Percentiles rank a stretch among this genome's conserved stretches.
These are phyloP conservation scores for Escarpia spicata DNA, from an alignment of 2,888 invertebrate species.

Conservation along the genomic window DNA sequence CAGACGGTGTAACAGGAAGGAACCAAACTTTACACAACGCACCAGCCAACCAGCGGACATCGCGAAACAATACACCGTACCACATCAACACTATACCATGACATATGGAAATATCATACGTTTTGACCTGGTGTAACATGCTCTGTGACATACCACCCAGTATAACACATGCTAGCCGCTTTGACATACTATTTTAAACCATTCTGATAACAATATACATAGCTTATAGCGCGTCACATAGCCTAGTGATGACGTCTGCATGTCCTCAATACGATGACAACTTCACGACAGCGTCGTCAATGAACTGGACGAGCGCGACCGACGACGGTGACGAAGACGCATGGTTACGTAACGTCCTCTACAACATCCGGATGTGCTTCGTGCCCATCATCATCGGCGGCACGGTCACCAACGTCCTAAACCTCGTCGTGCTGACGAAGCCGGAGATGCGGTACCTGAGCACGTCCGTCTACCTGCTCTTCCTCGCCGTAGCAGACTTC, in stretches of 20 bases:
- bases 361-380: slow-evolving; percentile 36
- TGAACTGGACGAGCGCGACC: not conserved
- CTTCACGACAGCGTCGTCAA: not conserved
- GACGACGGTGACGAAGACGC: slow-evolving; percentile 17
- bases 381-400: slow-evolving; percentile 38
- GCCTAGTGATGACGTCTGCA: not conserved
- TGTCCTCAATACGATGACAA: not conserved
- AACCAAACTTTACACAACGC: not conserved
- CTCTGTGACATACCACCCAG: not conserved
- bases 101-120: not conserved
- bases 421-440: slow-evolving; percentile 36
- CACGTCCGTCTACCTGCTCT: slow-evolving; percentile 38
- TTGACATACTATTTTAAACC: not conserved
- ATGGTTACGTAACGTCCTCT: slow-evolving; percentile 25
- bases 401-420: slow-evolving; percentile 39
- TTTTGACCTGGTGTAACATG: not conserved
- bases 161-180: not conserved
- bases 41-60: not conserved
- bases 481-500: slow-evolving; percentile 38
- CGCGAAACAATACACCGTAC: not conserved
- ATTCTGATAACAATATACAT: not conserved
- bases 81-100: not conserved
- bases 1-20: not conserved
- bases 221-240: not conserved
- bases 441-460: slow-evolving; percentile 37